phyloP scores from a whole-genome alignment of 2,113 vertebrate species.

The Mohoua ochrocephala region DNA sequence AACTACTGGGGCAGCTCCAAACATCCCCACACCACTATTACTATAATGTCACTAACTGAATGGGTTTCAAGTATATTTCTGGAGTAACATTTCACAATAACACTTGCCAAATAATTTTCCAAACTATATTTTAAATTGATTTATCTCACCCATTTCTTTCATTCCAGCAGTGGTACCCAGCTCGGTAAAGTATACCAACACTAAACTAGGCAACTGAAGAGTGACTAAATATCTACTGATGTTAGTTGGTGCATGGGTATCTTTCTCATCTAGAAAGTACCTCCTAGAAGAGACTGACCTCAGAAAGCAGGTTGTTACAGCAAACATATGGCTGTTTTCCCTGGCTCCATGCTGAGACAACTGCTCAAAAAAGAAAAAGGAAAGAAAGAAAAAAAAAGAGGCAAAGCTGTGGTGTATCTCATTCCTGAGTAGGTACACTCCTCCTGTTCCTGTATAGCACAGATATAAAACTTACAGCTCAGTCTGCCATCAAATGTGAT shows the following conservation, averaged over 20 bases:
- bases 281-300: not conserved
- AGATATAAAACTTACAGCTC: not conserved
- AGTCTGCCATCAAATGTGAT: not conserved
- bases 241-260: not conserved
- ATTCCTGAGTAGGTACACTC: not conserved
- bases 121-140: not conserved
- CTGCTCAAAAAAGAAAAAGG: not conserved
- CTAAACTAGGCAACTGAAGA: not conserved
- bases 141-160: not conserved
- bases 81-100: not conserved
- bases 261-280: not conserved
- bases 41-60: not conserved
- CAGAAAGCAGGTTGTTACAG: not conserved
- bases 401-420: not conserved
- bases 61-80: not conserved
- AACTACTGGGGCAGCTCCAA: not conserved
- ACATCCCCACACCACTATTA: not conserved
- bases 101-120: not conserved
- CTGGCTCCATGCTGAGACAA: not conserved
- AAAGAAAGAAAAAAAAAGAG: not conserved
- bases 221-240: not conserved
- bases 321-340: not conserved
- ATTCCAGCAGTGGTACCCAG: not conserved
- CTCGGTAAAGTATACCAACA: not conserved
- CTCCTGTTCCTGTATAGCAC: not conserved